Conservation (phyloP, 2,888 invertebrate species). For the Adelognathus sp. region DNA sequence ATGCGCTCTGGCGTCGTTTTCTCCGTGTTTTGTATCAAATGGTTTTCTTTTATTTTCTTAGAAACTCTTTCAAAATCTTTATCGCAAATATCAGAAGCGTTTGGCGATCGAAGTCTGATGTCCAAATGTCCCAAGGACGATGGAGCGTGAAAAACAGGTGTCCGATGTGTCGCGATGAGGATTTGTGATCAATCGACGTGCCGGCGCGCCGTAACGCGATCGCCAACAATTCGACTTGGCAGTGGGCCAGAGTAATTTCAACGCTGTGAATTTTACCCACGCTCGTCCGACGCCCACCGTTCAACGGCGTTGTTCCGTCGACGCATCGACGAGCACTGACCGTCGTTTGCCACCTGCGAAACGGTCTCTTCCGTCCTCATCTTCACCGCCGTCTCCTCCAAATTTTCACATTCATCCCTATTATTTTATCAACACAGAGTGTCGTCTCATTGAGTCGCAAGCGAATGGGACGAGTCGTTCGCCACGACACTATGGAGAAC, state of each 20-base stretch:
- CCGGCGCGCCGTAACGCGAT: conserved; percentile 38
- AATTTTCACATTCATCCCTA: no score
- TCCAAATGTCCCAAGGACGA: conserved; percentile 4
- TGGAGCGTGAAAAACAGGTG: conserved; percentile 44
- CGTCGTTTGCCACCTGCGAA: conserved; percentile 14
- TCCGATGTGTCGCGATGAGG: conserved; percentile 4
- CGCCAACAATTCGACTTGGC: conserved; percentile 52
- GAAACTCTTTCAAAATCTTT: not conserved
- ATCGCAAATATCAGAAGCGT: not conserved
- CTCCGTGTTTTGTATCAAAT: no score
- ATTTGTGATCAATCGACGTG: conserved; percentile 37
- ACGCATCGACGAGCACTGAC: not conserved
- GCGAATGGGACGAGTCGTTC: no score
- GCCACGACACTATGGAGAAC: not conserved
- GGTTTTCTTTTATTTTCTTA: not conserved
- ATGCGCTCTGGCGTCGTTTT: no score
- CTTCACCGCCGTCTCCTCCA: no score
- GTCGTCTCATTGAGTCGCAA: no score
- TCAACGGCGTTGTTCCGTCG: not conserved
- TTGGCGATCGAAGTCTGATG: not conserved
- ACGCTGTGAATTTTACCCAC: not conserved
- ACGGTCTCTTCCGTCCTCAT: not conserved
- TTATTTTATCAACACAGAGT: no score
- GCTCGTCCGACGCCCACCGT: conserved; percentile 21
- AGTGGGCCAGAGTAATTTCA: conserved; percentile 40